Evolutionary conservation across 2,888 invertebrate species (phyloP), one percentile per base, ranked within the genome.

Genomic region (Dolomedes plantarius): DNA sequence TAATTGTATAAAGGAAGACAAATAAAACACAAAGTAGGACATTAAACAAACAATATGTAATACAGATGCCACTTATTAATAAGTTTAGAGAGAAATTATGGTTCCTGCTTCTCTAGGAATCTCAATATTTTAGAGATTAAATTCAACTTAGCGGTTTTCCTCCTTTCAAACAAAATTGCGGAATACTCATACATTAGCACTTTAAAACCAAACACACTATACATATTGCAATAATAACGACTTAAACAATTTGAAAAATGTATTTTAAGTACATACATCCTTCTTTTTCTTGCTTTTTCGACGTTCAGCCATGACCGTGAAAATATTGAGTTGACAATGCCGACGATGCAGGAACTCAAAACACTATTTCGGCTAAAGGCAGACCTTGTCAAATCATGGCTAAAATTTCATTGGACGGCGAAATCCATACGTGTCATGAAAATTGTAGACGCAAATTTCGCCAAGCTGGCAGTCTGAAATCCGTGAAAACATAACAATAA

Each of bases 211-310:
- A 13, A 1, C 13, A 41, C 13, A 46, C 41, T 46, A 46, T 46
- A 13, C 16, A 2, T 46, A 9, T 16, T 9, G 5, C 16, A 13
- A 6, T 46, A 46, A 16, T 13, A 16, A n/a, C n/a, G n/a, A n/a
- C n/a, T n/a, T n/a, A n/a, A n/a, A n/a, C n/a, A n/a, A n/a, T n/a
- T n/a, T n/a, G n/a, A n/a, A n/a, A n/a, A 3, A 56, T 6, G 1
- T 5, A 1, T 23, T 56, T 56, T 23, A 11, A 65, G 39, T 23
- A 62, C 36, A 86, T 82, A 88, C 88, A 28, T 88, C 88, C 46
- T 88, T 86, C 73, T 87, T 88, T 68, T 86, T 86, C 41, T 81
- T 82, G 23, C 71, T 72, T 88, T 80, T 88, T 50, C 88, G 78
- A 16, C 86, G 68, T 19, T 88, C 88, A 27, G 88, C 82, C 88